Evolutionary conservation across 2,113 vertebrate species (phyloP).

Genomic region (Takifugu bimaculatus): DNA sequence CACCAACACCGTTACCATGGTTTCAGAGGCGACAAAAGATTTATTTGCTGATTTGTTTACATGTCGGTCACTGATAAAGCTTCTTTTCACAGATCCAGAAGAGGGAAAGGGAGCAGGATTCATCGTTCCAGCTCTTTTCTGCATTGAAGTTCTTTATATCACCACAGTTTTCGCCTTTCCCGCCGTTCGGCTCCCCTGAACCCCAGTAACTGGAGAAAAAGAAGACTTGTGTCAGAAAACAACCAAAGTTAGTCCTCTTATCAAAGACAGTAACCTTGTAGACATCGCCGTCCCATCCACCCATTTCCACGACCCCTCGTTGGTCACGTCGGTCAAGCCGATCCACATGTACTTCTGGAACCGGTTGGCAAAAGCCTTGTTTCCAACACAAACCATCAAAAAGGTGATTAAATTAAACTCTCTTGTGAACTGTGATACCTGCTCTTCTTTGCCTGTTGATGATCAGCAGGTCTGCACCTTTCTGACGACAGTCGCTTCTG

Average conservation of each 20-base stretch:
- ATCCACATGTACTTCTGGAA: slow-evolving; percentile 3
- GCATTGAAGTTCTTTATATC: fast-evolving
- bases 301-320: slow-evolving; percentile 23
- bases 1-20: too few species aligned
- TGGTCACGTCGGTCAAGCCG: slow-evolving; percentile 9
- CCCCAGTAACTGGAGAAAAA: slow-evolving; percentile 20
- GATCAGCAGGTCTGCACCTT: slow-evolving; percentile 32
- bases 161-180: not conserved
- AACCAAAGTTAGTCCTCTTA: too few species aligned
- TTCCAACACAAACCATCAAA: not conserved
- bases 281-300: not conserved
- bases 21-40: too few species aligned
- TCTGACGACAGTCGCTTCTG: slow-evolving; percentile 17
- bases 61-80: not conserved
- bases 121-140: slow-evolving; percentile 1
- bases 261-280: slow-evolving; percentile 1
- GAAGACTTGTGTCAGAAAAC: not conserved
- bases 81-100: slow-evolving; percentile 35
- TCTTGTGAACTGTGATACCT: slow-evolving; percentile 17
- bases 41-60: not conserved
- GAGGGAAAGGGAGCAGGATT: fast-evolving
- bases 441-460: slow-evolving; percentile 42
- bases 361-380: slow-evolving; percentile 6
- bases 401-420: too few species aligned
- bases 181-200: not conserved